A percentile compares a stretch with the other conserved stretches of the same genome.
Evolutionary conservation across 2,888 invertebrate species (phyloP).

Genomic region (Dicranocentrus wangi): DNA sequence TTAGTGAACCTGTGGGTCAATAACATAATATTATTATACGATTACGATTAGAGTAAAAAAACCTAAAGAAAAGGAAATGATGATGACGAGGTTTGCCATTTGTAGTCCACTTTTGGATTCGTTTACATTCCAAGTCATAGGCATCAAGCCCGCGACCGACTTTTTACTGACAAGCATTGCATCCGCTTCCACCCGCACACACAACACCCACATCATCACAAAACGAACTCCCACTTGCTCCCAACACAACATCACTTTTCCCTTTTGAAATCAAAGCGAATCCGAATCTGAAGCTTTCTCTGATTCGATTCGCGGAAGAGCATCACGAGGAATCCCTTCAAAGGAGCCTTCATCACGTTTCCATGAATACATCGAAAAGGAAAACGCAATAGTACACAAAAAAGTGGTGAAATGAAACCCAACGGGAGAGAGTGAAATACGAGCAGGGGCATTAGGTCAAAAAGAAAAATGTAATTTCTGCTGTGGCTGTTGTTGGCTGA

Average conservation of each 20-base stretch:
- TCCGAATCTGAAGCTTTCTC: too few species aligned
- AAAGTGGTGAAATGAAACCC: too few species aligned
- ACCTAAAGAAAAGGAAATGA: not conserved
- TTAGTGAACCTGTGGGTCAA: too few species aligned
- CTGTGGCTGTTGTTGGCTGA: too few species aligned
- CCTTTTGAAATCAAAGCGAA: too few species aligned
- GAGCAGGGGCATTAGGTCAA: too few species aligned
- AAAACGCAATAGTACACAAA: not conserved
- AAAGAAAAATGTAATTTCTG: too few species aligned
- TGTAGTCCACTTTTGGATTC: not conserved
- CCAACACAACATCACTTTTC: too few species aligned
- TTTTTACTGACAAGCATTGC: not conserved
- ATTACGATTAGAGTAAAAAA: not conserved
- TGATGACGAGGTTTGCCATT: not conserved
- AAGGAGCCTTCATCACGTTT: not conserved
- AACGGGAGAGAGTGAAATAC: too few species aligned
- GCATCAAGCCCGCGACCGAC: not conserved
- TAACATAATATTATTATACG: not conserved
- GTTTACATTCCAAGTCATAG: not conserved
- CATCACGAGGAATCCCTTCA: not conserved
- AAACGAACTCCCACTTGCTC: not conserved
- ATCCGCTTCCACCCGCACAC: not conserved
- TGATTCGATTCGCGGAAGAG: not conserved
- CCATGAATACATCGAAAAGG: not conserved
- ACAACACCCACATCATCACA: not conserved